Conservation (phyloP, 2,113 vertebrate genomes). For the Peromyscus maniculatus region DNA sequence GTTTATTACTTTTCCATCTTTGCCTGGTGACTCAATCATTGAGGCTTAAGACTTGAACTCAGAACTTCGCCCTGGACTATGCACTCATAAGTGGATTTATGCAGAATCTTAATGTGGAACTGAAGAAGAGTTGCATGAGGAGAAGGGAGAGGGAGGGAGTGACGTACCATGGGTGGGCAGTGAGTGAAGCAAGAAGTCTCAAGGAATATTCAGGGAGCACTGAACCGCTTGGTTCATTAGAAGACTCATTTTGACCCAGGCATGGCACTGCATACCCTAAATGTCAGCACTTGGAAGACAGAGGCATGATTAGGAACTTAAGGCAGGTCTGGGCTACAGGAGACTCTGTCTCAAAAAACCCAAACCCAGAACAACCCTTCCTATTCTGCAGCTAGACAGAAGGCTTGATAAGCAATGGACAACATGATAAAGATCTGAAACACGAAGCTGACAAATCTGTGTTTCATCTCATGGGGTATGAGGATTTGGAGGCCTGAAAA, state of each 20-base stretch:
- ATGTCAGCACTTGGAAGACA: not conserved
- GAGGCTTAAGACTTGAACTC: not conserved
- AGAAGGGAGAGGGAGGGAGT: not conserved
- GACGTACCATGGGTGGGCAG: not conserved
- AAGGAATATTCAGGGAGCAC: not conserved
- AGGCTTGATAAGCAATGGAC: not conserved
- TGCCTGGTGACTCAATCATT: not conserved
- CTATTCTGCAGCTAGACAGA: not conserved
- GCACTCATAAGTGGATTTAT: not conserved
- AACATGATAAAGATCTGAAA: not conserved
- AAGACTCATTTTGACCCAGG: not conserved
- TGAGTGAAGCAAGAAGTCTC: not conserved
- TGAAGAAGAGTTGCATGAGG: not conserved
- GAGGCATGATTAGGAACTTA: not conserved
- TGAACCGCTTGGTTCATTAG: not conserved
- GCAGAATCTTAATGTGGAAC: not conserved
- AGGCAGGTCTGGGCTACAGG: not conserved
- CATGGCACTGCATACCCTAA: too few species aligned
- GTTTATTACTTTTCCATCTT: not conserved
- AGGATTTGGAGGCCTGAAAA: not conserved
- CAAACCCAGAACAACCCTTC: too few species aligned
- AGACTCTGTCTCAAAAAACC: not conserved
- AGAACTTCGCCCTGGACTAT: not conserved
- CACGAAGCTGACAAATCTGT: not conserved
- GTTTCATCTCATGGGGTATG: not conserved